Evolutionary conservation across 2,797 vertebrate genomes (phyloP).

Genomic region (Enteromius anoplus): DNA sequence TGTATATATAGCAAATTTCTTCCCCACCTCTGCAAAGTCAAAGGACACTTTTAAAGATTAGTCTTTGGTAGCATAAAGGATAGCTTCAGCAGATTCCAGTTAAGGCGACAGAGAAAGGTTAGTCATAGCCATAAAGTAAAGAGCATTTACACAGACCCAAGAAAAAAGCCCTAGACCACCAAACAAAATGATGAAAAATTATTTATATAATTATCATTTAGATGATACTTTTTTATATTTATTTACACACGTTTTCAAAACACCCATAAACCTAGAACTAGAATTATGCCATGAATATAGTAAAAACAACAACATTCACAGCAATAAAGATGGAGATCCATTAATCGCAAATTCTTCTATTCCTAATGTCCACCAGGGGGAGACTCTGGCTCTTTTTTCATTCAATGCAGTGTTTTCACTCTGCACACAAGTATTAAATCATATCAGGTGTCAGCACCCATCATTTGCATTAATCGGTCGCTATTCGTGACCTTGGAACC

Average conservation of each 20-base stretch:
- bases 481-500: constrained; percentile 37
- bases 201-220: neutral
- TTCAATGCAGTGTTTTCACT: neutral
- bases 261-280: neutral
- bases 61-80: neutral
- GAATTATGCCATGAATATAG: no score
- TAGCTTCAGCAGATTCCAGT: neutral
- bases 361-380: constrained; percentile 16
- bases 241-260: neutral
- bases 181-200: neutral
- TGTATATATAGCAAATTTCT: no score
- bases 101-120: neutral
- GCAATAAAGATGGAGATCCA: neutral
- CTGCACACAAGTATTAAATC: neutral
- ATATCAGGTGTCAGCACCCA: neutral
- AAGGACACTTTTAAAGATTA: no score
- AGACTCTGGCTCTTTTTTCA: neutral
- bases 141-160: neutral
- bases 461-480: constrained; percentile 52
- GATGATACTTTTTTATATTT: no score
- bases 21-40: neutral
- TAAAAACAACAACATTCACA: neutral
- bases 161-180: neutral
- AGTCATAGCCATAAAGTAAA: neutral
- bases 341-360: neutral